Conservation (phyloP, 2,888 invertebrate genomes). For the Andrena hattorfiana region DNA sequence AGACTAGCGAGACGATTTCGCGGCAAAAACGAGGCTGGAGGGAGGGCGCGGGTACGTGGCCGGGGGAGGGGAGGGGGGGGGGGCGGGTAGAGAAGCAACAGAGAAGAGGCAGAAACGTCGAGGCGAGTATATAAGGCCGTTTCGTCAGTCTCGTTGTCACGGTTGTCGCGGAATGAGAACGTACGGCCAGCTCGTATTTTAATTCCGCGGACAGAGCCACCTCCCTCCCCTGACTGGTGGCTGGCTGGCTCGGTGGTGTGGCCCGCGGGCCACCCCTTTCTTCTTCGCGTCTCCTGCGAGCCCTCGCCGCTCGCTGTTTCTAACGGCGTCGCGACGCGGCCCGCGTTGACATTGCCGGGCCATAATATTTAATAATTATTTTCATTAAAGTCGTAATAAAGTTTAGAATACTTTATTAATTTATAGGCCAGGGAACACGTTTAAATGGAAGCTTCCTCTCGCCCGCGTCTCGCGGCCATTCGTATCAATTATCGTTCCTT, state of each 20-base stretch:
- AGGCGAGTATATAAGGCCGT: constrained; percentile 79
- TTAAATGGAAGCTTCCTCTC: constrained; percentile 76
- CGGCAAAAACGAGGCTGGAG: constrained; percentile 37
- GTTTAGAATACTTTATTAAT: constrained; percentile 85
- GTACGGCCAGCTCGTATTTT: constrained; percentile 84
- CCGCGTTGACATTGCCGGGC: constrained; percentile 80
- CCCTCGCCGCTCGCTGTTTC: constrained; percentile 62
- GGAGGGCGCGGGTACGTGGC: constrained; percentile 23
- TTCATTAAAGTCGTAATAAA: constrained; percentile 85
- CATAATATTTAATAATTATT: constrained; percentile 85
- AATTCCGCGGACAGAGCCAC: constrained; percentile 82
- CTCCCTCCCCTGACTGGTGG: constrained; percentile 38
- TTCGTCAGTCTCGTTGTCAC: constrained; percentile 83
- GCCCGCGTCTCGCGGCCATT: constrained; percentile 77
- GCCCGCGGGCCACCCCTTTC: constrained; percentile 72
- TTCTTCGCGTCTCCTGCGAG: constrained; percentile 77
- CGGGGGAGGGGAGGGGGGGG: background rate
- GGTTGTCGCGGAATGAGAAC: constrained; percentile 83
- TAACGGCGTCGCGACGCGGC: constrained; percentile 66
- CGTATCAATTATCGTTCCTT: constrained; percentile 82
- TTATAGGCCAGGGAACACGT: constrained; percentile 82
- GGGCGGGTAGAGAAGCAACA: constrained; percentile 49
- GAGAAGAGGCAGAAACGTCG: constrained; percentile 71
- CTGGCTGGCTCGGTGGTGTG: constrained; percentile 50
- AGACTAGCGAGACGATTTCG: constrained; percentile 69